A percentile compares a stretch with the other conserved stretches of the same genome.
phyloP scores from a whole-genome alignment of 2,888 invertebrate genomes.

The Cremastinae sp. region DNA sequence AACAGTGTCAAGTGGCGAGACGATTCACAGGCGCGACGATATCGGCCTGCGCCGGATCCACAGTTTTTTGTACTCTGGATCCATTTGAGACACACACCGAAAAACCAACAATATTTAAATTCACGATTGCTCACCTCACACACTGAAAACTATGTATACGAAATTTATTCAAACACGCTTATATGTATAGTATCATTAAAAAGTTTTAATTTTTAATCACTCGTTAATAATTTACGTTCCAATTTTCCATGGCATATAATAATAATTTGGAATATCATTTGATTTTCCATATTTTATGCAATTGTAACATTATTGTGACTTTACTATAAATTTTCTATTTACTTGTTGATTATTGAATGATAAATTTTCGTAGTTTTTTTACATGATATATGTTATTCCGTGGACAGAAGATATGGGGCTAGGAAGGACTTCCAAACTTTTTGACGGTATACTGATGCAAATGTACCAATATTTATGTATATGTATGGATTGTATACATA shows the following conservation, averaged over 20 bases:
- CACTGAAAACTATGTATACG: not conserved
- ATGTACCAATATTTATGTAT: constrained; percentile 8
- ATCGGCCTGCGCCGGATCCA: constrained; percentile 34
- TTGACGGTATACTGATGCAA: not conserved
- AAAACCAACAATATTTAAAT: not conserved
- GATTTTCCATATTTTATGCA: too few relatives aligned
- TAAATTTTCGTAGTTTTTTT: too few relatives aligned
- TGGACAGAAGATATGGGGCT: not conserved
- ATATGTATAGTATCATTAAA: too few relatives aligned
- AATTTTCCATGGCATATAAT: too few relatives aligned
- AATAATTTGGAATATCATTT: too few relatives aligned
- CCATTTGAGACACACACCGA: constrained; percentile 20
- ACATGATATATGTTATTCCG: too few relatives aligned
- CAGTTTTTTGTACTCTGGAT: constrained; percentile 25
- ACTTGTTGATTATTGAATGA: too few relatives aligned
- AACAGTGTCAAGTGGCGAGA: constrained; percentile 61
- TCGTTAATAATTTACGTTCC: too few relatives aligned
- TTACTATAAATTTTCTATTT: too few relatives aligned
- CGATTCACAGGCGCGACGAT: constrained; percentile 41
- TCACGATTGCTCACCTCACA: not conserved
- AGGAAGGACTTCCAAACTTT: not conserved
- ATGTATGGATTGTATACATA: not conserved
- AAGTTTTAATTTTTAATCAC: too few relatives aligned
- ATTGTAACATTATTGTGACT: too few relatives aligned
- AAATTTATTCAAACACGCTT: not conserved